Evolutionary conservation across 2,797 vertebrate genomes (phyloP), one percentile per base, ranked within the genome.

Genomic region (Capromys pilorides): DNA sequence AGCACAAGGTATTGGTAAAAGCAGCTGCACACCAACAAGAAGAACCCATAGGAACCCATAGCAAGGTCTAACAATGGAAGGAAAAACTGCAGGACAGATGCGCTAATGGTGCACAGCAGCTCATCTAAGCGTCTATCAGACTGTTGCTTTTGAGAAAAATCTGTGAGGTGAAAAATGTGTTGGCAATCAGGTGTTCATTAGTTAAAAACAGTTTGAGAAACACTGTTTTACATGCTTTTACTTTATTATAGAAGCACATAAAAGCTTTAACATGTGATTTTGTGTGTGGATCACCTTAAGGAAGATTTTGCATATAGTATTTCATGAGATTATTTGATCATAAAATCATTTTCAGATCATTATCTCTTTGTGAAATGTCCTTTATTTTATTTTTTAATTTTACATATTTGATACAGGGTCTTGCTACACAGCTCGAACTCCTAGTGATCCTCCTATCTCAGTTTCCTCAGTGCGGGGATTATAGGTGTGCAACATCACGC

Each of bases 271-370:
- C 90, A n/a, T 82, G 19, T 51, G 67, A 61, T 59, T 97, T 77
- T 69, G 33, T 28, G 64, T 79, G 7, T 83, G 57, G 88, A 61
- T 80, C 39, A 64, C 73, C 59, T 88, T 78, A 82, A 67, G 33
- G 18, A 85, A 39, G 62, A 64, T 82, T 82, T 86, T 62, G 18
- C 59, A 31, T 80, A 7, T 45, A 62, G 64, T 83, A 59, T 86
- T 86, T 93, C 36, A 77, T 10, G 21, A 91, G 54, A 49, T 80
- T 81, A n/a, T 93, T 94, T 94, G 49, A 79, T 67, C 18, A 80
- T 71, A 81, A 66, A 86, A 94, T 36, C 6, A 2, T 94, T 93
- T 95, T 90, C 73, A 78, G 88, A 54, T 87, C 71, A 75, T 95
- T 66, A 54, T 80, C 28, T 81, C 13, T 83, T 94, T 86, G 28